phyloP scores from a whole-genome alignment of 2,113 vertebrate genomes.

The Otus sunia region DNA sequence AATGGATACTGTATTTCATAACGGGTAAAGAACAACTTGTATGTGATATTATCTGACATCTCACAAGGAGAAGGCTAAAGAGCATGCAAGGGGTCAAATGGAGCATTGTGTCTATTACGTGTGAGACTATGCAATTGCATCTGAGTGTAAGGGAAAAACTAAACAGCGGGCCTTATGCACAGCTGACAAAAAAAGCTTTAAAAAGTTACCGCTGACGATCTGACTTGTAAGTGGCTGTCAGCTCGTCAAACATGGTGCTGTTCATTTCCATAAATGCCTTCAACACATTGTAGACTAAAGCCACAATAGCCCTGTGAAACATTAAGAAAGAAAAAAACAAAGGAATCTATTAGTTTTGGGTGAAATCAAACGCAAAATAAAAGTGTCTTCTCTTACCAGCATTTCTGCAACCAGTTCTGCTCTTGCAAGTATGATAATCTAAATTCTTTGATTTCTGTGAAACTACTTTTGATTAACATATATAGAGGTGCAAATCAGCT shows the following conservation, averaged over 20 bases:
- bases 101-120: not conserved
- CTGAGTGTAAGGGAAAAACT: slow-evolving; percentile 33
- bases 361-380: not conserved
- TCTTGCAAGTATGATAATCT: not conserved
- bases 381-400: not conserved
- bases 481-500: slow-evolving; percentile 12
- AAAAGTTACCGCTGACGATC: slow-evolving; percentile 98
- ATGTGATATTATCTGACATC: not conserved
- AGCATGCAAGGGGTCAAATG: not conserved
- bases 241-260: slow-evolving; percentile 98
- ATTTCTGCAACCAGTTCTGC: not conserved
- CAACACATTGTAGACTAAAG: slow-evolving; percentile 97
- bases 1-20: not conserved
- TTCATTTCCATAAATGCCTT: slow-evolving; percentile 99
- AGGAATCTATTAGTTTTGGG: not conserved
- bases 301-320: slow-evolving; percentile 91
- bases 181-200: slow-evolving; percentile 78
- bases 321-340: not conserved
- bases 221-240: slow-evolving; percentile 99
- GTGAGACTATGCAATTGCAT: slow-evolving; percentile 7
- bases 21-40: not conserved
- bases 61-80: not conserved
- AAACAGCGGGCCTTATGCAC: slow-evolving; percentile 51
- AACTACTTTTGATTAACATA: slow-evolving; percentile 16
- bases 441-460: not conserved